Evolutionary conservation across 2,888 invertebrate species (phyloP), one percentile per base, ranked within the genome.

Genomic region (Lepeophtheirus nordmannii): DNA sequence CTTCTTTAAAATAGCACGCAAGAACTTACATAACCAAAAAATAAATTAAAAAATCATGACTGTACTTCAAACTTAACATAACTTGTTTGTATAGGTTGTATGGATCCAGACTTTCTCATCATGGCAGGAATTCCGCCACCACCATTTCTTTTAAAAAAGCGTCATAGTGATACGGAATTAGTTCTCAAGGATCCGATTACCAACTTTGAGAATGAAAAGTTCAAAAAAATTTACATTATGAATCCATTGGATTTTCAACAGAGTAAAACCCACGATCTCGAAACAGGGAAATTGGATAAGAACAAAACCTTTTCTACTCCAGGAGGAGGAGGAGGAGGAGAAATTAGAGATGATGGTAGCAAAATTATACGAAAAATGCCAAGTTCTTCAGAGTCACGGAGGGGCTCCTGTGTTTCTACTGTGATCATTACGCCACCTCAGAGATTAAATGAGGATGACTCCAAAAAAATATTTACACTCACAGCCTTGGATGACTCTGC

Each of bases 51-150:
- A n/a, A n/a, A n/a, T n/a, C n/a, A n/a, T n/a, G n/a, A n/a, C n/a
- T n/a, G n/a, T n/a, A n/a, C n/a, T n/a, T n/a, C n/a, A n/a, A n/a
- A n/a, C n/a, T n/a, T n/a, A n/a, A n/a, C n/a, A n/a, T n/a, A n/a
- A n/a, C n/a, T n/a, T n/a, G n/a, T n/a, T n/a, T n/a, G n/a, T n/a
- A n/a, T n/a, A 46, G 53, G n/a, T 46, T 46, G 53, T 17, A 17
- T 46, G n/a, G n/a, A 46, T 46, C 53, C 53, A 17, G 53, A 46
- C 53, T 46, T 46, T 8, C 53, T 46, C 53, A 46, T 46, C 53
- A 46, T 46, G 5, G n/a, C n/a, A 46, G 53, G 53, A 14, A 46
- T 46, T 46, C 53, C 14, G 53, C 53, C 53, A 14, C 53, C 53
- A 17, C 8, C 53, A 3, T 46, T 46, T 17, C 53, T 46, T n/a